Evolutionary conservation across 2,113 vertebrate genomes (phyloP), one percentile per base, ranked within the genome.

Genomic region (Thamnaconus septentrionalis): DNA sequence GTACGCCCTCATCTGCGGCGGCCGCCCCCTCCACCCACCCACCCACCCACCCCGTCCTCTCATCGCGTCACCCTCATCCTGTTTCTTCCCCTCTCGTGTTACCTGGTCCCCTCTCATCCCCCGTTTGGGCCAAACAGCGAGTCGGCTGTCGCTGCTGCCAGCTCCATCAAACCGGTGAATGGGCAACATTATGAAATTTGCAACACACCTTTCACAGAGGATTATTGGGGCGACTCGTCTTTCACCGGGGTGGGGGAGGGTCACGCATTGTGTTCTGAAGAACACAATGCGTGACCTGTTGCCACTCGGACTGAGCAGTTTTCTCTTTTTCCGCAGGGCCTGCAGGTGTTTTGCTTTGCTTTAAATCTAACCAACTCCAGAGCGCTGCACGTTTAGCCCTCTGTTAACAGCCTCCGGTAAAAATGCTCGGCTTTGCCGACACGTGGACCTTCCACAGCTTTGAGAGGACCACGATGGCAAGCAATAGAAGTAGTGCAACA

Each of bases 51-150:
- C 83, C 72, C 10, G 58, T 40, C 66, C 73, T 76, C 81, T 84
- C 84, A 82, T 79, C 88, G 79, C 65, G 0, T 66, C 18, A 82
- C 76, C 86, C 74, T 81, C 76, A 83, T 84, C 71, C 65, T 48
- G 47, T 79, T 76, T 90, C 80, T 79, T 77, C 68, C 81, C 81
- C 71, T 84, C 81, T 85, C 81, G 61, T 69, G 75, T 84, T 82
- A 64, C 82, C 61, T 76, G 72, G 66, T 78, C 57, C 45, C 56
- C 54, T 57, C 63, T 78, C 65, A 71, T 79, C 63, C 61, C 61
- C 53, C 41, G 47, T 73, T 71, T 65, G 53, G 64, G 64, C 5
- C 59, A 70, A 69, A 71, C 64, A 65, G 41, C 59, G 55, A 64
- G 58, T 51, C 53, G 55, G 61, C 51, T 53, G 58, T 56, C 55